Evolutionary conservation across 2,888 invertebrate genomes (phyloP).

Genomic region (Dascillus cervinus): DNA sequence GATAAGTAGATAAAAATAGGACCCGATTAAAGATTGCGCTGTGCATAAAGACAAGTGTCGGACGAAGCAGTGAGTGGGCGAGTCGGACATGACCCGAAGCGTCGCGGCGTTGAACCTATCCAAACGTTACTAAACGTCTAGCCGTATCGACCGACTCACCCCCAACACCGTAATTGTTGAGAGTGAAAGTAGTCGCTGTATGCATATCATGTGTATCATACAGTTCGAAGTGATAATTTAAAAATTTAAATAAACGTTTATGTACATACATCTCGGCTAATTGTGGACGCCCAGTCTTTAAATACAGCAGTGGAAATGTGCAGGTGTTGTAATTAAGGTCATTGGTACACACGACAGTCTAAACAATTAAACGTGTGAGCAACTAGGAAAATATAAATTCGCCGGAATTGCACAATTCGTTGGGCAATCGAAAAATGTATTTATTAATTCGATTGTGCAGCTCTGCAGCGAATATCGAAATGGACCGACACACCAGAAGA

Average conservation of each 20-base stretch:
- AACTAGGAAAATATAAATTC: not conserved
- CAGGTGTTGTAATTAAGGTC: not conserved
- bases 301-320: too few species aligned
- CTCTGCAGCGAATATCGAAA: too few species aligned
- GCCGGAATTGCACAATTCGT: not conserved
- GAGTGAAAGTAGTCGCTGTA: conserved; percentile 13
- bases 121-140: conserved; percentile 37
- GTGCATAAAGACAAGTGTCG: conserved; percentile 13
- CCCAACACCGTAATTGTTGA: conserved; percentile 5
- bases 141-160: conserved; percentile 43
- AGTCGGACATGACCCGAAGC: conserved; percentile 4
- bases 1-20: too few species aligned
- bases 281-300: too few species aligned
- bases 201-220: too few species aligned
- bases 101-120: conserved; percentile 31
- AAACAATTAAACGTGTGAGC: not conserved
- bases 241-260: too few species aligned
- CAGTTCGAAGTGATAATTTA: too few species aligned
- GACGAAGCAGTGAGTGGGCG: conserved; percentile 12
- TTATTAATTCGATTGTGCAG: too few species aligned
- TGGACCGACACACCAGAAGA: too few species aligned
- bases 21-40: too few species aligned
- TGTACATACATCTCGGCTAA: not conserved
- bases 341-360: not conserved
- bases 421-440: too few species aligned